Conservation (phyloP, 2,113 vertebrate species). For the Malurus alboscapulatus region DNA sequence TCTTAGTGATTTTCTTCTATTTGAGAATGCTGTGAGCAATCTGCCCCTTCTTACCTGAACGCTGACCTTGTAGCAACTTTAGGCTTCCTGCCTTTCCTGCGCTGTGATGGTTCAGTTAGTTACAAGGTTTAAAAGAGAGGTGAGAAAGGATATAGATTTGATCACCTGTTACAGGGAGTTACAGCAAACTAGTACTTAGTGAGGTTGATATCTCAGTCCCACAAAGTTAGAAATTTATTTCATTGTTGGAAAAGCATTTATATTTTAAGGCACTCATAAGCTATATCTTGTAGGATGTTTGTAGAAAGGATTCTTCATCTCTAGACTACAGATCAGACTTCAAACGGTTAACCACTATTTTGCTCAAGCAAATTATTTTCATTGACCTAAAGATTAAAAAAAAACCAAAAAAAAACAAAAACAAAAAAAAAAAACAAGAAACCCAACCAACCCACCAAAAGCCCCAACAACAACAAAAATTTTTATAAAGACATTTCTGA, state of each 20-base stretch:
- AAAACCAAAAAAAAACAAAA: not conserved
- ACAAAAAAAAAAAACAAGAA: not conserved
- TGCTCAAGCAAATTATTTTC: not conserved
- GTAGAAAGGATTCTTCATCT: not conserved
- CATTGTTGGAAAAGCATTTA: not conserved
- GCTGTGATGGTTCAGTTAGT: not conserved
- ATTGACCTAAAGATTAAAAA: not conserved
- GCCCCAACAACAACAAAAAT: not conserved
- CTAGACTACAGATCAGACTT: not conserved
- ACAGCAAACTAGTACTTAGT: not conserved
- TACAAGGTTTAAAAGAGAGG: not conserved
- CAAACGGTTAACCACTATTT: not conserved
- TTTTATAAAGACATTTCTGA: not conserved
- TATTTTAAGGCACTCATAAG: not conserved
- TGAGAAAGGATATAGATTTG: not conserved
- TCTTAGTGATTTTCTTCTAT: not conserved
- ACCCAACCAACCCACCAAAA: not conserved
- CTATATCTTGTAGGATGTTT: not conserved
- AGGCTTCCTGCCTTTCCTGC: not conserved
- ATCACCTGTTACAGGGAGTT: not conserved
- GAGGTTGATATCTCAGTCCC: not conserved
- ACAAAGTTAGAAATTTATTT: not conserved
- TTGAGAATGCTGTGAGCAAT: constrained; percentile 23
- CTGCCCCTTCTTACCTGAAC: constrained; percentile 9
- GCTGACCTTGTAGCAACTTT: not conserved